Conservation (phyloP, 2,113 vertebrate species). For the Thamnophis sirtalis region DNA sequence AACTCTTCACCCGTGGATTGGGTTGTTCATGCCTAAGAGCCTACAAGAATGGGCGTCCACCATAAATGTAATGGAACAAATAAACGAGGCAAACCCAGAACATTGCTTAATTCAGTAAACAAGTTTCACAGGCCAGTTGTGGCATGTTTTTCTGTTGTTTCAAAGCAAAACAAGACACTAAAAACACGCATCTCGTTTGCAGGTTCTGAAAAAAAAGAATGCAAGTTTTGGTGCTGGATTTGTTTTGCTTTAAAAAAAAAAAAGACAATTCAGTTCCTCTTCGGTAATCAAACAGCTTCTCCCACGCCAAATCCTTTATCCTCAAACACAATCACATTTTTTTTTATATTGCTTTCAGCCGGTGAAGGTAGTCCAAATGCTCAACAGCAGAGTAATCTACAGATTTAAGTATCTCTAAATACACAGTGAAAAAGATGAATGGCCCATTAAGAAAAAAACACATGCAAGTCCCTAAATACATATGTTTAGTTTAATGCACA, state of each 20-base stretch:
- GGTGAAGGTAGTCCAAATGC: slow-evolving; percentile 26
- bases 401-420: slow-evolving; percentile 62
- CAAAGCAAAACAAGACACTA: neutral
- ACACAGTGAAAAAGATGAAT: slow-evolving; percentile 60
- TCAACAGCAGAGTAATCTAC: slow-evolving; percentile 58
- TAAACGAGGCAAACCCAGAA: neutral
- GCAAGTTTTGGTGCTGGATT: neutral
- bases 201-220: neutral
- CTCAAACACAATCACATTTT: slow-evolving; percentile 23
- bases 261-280: neutral
- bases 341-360: slow-evolving; percentile 45
- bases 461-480: slow-evolving; percentile 60
- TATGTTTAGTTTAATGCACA: slow-evolving; percentile 52
- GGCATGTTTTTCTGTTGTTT: neutral
- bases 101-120: neutral
- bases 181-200: neutral
- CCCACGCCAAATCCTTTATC: neutral
- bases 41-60: neutral
- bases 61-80: neutral
- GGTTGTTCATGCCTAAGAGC: neutral
- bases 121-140: neutral
- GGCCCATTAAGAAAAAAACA: slow-evolving; percentile 63
- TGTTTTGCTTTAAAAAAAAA: neutral
- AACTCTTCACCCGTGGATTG: neutral
- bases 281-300: neutral